Conservation (phyloP, 2,888 invertebrate species). For the Bellardia bayeri region DNA sequence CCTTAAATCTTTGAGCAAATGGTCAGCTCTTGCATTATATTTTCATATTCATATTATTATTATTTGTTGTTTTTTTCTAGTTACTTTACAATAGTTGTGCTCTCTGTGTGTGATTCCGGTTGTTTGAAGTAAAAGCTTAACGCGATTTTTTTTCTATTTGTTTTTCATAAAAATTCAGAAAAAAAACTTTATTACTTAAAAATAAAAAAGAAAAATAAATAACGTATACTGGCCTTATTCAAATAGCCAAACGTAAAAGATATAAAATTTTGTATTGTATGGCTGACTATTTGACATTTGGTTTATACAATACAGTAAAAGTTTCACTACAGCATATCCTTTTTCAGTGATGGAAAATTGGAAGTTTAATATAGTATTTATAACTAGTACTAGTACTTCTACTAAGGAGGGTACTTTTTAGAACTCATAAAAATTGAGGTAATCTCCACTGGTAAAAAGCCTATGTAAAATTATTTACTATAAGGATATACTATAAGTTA, state of each 20-base stretch:
- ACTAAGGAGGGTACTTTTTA: too few relatives aligned
- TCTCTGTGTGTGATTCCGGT: conserved; percentile 40
- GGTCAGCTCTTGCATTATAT: conserved; percentile 14
- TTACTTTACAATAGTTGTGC: conserved; percentile 27
- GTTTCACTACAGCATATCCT: not conserved
- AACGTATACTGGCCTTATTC: conserved; percentile 6
- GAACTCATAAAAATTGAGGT: too few relatives aligned
- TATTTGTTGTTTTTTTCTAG: conserved; percentile 1
- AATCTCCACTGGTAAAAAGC: too few relatives aligned
- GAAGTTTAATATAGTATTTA: too few relatives aligned
- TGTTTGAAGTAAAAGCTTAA: conserved; percentile 38
- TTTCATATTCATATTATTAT: not conserved
- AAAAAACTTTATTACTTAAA: conserved; percentile 40
- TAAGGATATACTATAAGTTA: too few relatives aligned
- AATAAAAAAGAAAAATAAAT: not conserved
- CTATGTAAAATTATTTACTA: too few relatives aligned
- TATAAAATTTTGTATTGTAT: conserved; percentile 16
- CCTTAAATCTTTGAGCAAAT: not conserved
- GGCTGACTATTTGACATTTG: not conserved
- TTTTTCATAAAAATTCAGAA: not conserved
- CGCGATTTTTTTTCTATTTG: conserved; percentile 25
- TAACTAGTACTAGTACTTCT: too few relatives aligned
- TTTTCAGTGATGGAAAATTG: not conserved
- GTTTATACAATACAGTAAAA: not conserved
- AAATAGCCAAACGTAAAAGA: conserved; percentile 10